Evolutionary conservation across 2,888 invertebrate genomes (phyloP).

Genomic region (Lasiommata megera): DNA sequence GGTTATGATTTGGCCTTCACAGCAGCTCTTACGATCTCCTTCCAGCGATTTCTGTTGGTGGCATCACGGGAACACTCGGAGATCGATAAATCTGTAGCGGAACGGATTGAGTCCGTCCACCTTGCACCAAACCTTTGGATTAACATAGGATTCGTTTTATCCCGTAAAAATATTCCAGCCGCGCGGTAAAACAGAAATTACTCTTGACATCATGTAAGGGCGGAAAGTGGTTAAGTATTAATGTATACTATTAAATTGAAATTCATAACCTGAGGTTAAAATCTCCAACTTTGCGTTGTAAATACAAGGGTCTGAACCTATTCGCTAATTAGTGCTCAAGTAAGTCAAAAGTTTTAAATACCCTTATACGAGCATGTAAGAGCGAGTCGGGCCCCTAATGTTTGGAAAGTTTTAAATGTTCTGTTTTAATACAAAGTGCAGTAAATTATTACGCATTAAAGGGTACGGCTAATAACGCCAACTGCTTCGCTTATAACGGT

Average conservation of each 20-base stretch:
- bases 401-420: conserved; percentile 73
- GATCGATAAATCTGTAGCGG: too few relatives aligned
- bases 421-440: conserved; percentile 75
- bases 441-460: conserved; percentile 78
- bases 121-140: too few relatives aligned
- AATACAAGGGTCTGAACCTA: neutral
- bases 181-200: too few relatives aligned
- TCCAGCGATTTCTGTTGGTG: too few relatives aligned
- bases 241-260: neutral
- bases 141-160: too few relatives aligned
- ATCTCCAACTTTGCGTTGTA: neutral
- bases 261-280: neutral
- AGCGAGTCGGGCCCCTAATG: conserved; percentile 40
- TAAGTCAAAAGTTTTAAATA: conserved; percentile 10
- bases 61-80: too few relatives aligned
- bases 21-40: too few relatives aligned
- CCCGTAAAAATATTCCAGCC: too few relatives aligned
- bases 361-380: conserved; percentile 17
- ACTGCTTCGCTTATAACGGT: conserved; percentile 71
- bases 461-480: conserved; percentile 74
- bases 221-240: neutral
- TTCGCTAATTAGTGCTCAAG: conserved; percentile 8
- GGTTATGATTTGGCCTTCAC: too few relatives aligned
- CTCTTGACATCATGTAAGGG: too few relatives aligned
- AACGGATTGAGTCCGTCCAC: too few relatives aligned